Percentiles rank a stretch among this genome's conserved stretches.
Evolutionary conservation across 1,140 invertebrate species (phyloP).

Genomic region (Theocolax elegans): DNA sequence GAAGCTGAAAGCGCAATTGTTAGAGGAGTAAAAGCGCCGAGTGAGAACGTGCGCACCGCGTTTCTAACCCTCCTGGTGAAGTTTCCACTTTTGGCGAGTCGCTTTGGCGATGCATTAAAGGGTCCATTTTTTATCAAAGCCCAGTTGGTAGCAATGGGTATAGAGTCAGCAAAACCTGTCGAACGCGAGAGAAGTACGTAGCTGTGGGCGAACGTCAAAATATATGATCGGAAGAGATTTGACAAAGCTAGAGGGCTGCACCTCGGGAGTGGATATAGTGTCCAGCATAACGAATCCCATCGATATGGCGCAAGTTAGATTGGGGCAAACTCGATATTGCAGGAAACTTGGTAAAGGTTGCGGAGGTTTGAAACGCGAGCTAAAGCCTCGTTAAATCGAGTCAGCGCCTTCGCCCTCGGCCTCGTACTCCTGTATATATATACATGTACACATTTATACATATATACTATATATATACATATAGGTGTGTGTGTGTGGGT

Average conservation of each 20-base stretch:
- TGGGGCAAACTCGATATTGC: conserved; percentile 38
- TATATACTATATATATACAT: no score
- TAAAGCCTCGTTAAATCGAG: conserved; percentile 40
- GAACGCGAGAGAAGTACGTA: not conserved
- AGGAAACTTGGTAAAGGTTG: conserved; percentile 18
- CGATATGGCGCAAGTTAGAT: conserved; percentile 35
- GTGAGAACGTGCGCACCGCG: no score
- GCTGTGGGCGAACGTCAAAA: not conserved
- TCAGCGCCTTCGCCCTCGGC: conserved; percentile 7
- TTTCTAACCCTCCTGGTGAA: no score
- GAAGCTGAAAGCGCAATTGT: no score
- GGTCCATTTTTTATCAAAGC: no score
- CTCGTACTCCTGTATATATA: no score
- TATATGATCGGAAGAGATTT: not conserved
- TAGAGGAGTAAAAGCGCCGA: no score
- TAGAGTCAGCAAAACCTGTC: no score
- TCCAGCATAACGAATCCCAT: conserved; percentile 11
- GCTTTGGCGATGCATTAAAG: no score
- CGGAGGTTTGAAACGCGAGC: conserved; percentile 34
- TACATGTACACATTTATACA: no score
- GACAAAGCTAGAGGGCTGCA: not conserved
- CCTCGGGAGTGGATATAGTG: not conserved
- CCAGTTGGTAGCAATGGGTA: no score
- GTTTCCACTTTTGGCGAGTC: no score
- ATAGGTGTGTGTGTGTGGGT: not conserved